Percentiles rank a stretch among this genome's conserved stretches.
Conservation (phyloP, 2,888 invertebrate species). For the Chouioia cunea region DNA sequence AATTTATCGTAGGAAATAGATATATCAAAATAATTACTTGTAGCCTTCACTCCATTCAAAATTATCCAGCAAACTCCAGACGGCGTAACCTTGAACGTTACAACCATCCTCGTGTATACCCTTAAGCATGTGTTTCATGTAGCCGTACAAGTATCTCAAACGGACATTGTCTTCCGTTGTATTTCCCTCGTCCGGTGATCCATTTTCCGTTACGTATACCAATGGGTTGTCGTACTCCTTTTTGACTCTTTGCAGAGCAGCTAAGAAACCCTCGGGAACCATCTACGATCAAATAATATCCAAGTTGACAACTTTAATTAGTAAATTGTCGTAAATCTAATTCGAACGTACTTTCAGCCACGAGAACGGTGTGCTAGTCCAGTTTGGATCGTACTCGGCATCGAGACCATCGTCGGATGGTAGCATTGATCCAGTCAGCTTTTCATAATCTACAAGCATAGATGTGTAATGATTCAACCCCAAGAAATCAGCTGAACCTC, state of each 20-base stretch:
- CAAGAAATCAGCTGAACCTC: constrained; percentile 58
- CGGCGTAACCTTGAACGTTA: constrained; percentile 71
- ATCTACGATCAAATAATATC: constrained; percentile 51
- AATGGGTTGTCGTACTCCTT: constrained; percentile 62
- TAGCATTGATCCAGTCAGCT: constrained; percentile 8
- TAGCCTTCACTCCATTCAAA: constrained; percentile 72
- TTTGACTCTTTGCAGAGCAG: constrained; percentile 64
- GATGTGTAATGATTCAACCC: constrained; percentile 61
- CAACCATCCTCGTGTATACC: constrained; percentile 70
- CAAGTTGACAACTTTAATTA: neutral
- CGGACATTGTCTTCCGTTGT: constrained; percentile 55
- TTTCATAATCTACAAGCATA: constrained; percentile 45
- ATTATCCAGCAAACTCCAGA: constrained; percentile 76
- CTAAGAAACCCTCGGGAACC: constrained; percentile 67
- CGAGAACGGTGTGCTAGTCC: neutral
- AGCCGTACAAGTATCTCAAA: constrained; percentile 62
- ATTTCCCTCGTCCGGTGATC: constrained; percentile 56
- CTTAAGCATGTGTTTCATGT: constrained; percentile 69
- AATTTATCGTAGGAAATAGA: too few relatives aligned
- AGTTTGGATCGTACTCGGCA: constrained; percentile 2
- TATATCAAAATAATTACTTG: too few relatives aligned
- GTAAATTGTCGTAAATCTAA: too few relatives aligned
- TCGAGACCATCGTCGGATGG: constrained; percentile 22
- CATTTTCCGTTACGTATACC: constrained; percentile 67
- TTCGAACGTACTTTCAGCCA: constrained; percentile 13